Conservation (phyloP, 2,888 invertebrate genomes). For the Cantharis nigra region DNA sequence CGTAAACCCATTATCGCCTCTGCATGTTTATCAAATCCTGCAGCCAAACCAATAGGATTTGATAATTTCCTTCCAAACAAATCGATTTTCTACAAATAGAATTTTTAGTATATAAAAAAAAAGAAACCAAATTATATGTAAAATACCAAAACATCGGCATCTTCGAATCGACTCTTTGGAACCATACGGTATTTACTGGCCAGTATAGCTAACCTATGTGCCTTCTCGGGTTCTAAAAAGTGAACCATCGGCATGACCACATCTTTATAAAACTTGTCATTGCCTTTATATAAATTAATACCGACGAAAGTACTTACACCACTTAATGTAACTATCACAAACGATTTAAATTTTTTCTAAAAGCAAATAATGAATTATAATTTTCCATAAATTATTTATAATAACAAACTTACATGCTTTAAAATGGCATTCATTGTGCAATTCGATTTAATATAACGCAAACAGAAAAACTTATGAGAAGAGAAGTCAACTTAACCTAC, state of each 20-base stretch:
- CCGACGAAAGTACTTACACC: conserved; percentile 69
- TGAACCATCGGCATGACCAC: conserved; percentile 73
- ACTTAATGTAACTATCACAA: conserved; percentile 67
- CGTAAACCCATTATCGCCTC: conserved; percentile 84
- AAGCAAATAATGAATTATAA: conserved; percentile 38
- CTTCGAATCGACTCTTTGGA: conserved; percentile 62
- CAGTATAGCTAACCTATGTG: conserved; percentile 79
- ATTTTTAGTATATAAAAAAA: background rate
- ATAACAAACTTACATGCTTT: background rate
- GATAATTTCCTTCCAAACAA: conserved; percentile 74
- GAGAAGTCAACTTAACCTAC: background rate
- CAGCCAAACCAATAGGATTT: conserved; percentile 97
- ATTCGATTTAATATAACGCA: background rate
- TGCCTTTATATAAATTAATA: conserved; percentile 72
- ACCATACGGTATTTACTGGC: conserved; percentile 78
- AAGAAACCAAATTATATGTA: background rate
- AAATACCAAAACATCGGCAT: conserved; percentile 68
- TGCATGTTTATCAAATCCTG: conserved; percentile 97
- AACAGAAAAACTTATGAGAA: background rate
- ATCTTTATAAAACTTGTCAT: conserved; percentile 78
- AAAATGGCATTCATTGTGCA: background rate
- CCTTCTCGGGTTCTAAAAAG: conserved; percentile 76
- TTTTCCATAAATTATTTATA: background rate
- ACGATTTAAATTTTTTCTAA: conserved; percentile 71
- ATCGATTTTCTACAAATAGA: conserved; percentile 63